Evolutionary conservation across 2,113 vertebrate genomes (phyloP), one percentile per base, ranked within the genome.

Genomic region (Terrapene triunguis): DNA sequence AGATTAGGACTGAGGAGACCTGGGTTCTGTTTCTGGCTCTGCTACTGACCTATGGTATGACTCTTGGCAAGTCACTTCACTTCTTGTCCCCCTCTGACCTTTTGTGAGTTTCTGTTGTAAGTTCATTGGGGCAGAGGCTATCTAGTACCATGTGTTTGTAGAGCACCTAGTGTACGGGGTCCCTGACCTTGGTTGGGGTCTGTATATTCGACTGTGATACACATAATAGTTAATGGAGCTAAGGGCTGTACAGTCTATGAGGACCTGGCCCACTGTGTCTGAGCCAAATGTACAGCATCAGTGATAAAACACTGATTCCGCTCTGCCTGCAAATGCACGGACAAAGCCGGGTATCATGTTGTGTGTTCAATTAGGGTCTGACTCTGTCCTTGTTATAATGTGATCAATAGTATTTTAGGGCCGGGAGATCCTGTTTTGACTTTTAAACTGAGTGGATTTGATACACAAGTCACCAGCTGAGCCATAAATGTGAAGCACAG

Each of bases 351-450:
- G 89, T 3, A 44, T 76, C 94, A 79, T 88, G 85, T 44, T 25
- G 42, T 65, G 57, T 35, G 57, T 85, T 95, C 95, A 95, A 96
- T 96, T 96, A 96, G 95, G 81, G 87, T 50, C 90, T 62, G 54
- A 25, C 82, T 47, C 47, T 84, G 29, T 65, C 42, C 42, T 47
- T 65, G 81, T 55, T 27, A 89, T 82, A 54, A 87, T 80, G 83
- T 54, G 89, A 94, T 94, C 93, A 78, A 54, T 97, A 93, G 92
- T 84, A 42, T 94, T 90, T 92, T 93, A 95, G 79, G 74, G 62
- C 4, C 0, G 54, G 47, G 12, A 92, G 82, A 97, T 96, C 72
- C 96, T 80, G 44, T 85, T 97, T 80, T 87, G 94, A 80, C 54
- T 95, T 74, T 51, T 90, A 84, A 91, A 80, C 55, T 12, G 22